These are phyloP conservation scores for Eretmochelys imbricata DNA, from an alignment of 2,113 vertebrate species.

Conservation along the genomic window DNA sequence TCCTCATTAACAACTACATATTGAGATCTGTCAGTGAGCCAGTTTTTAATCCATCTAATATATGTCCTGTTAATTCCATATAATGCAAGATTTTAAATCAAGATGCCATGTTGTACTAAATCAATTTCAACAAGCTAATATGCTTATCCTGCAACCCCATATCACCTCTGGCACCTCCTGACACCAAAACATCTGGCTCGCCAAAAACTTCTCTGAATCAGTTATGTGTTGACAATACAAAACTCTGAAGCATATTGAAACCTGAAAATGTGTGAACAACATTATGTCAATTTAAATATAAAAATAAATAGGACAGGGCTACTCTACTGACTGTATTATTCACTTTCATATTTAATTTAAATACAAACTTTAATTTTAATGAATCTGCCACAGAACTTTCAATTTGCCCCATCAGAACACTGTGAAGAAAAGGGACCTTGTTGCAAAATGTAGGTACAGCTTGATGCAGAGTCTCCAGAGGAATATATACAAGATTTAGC, in stretches of 20 bases:
- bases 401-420: neutral
- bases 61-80: no score
- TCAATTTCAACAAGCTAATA: no score
- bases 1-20: no score
- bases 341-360: neutral
- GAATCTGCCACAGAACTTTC: neutral
- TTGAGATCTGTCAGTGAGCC: no score
- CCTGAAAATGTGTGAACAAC: neutral
- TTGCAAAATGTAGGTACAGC: neutral
- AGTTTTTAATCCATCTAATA: no score
- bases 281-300: neutral
- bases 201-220: neutral
- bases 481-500: neutral
- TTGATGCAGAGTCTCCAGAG: neutral
- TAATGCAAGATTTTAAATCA: no score
- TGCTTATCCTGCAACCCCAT: neutral
- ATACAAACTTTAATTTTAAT: neutral
- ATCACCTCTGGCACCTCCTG: neutral
- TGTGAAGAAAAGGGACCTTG: neutral
- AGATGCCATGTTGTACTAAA: no score
- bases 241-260: neutral
- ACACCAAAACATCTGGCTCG: neutral
- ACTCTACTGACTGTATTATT: neutral
- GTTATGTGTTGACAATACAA: neutral
- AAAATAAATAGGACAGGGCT: neutral